Base-by-base conservation (phyloP, 37 sponge, comb jelly and placozoan genomes). In the Beroe forskalii region DNA sequence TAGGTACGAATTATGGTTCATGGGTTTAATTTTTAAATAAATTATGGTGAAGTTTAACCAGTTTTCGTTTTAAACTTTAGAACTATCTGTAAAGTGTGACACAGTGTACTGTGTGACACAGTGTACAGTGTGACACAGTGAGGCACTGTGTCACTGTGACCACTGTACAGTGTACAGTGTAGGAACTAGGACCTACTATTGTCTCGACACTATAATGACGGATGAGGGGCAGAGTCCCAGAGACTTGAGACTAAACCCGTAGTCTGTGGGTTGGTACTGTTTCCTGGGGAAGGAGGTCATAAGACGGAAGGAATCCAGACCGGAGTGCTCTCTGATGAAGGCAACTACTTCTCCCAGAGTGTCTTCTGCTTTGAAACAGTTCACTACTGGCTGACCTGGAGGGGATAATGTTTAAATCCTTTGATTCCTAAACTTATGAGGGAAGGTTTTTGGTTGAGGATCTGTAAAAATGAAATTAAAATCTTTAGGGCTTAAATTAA, bases 231-330 rank as follows among this genome's bases (percentile, higher is more conserved):
- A 72, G 12, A 72, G 39, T 36, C 75, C 75, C 6, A 72, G 75
- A 8, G 75, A 72, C 35, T 72, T 72, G 19, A 72, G 39, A 33
- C 75, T 72, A 20, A 72, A 37, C 22, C 40, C 40, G 75, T 72
- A 72, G 9, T 72, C 75, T 72, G 75, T 36, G 4, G 75, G 37
- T 20, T 72, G 75, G 30, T 33, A 72, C 40, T 72, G 37, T 72
- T 72, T 72, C 30, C 75, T 32, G 22, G 75, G 75, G 39, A 72
- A 72, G 31, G 75, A 72, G 22, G 75, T 72, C 75, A 72, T 72
- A 20, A 72, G 75, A 12, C 40, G 19, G 30, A 72, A 72, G 3
- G 75, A 30, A 3, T 72, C 75, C 9, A 72, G 22, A 36, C 35
- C 30, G 35, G 40, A 20, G 35, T 23, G 12, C 32, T 72, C 75